Base-by-base conservation (phyloP, 1,140 invertebrate species). In the Heliconius eleuchia region DNA sequence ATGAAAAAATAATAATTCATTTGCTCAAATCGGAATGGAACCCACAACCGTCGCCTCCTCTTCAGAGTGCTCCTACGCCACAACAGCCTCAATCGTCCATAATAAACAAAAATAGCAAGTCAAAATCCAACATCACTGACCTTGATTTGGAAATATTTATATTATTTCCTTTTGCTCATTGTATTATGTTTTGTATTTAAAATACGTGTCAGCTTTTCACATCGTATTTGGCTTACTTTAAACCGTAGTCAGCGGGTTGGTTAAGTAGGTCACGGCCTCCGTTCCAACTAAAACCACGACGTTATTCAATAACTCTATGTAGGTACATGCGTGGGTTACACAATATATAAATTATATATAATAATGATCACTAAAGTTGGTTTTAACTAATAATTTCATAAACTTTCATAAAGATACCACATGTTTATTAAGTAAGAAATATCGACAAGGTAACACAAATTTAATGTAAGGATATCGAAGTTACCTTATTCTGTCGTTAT, bases 221-320 rank as follows among this genome's bases (percentile, higher is more conserved):
- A n/a, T 66, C 23, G 60, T 66, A 30, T 66, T 66, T 66, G 60
- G 60, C 60, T 27, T 66, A 30, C 60, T 66, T 66, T 66, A 66
- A 66, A 66, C 23, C 27, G 60, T 66, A 66, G 19, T 66, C 60
- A 66, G 60, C 60, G 27, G 5, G 60, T 30, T 66, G 27, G 11
- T 66, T 66, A 66, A 66, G 60, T 66, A 66, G 60, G 60, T 66
- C 60, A 30, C 60, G 60, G 60, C 60, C 60, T 16, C 5, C 60
- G 18, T 66, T 16, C 23, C 23, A 30, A 66, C 60, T 66, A 66
- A 66, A 66, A 66, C 60, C 60, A 66, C 60, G 60, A 23, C 9
- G 60, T 66, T 27, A 66, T 66, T 66, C 60, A 66, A 66, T 66
- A 66, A 66, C 9, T 66, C 27, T 66, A 66, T 66, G 60, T 27